A percentile compares a stretch with the other conserved stretches of the same genome.
phyloP scores from a whole-genome alignment of 2,797 vertebrate genomes.

The Falco concolor region DNA sequence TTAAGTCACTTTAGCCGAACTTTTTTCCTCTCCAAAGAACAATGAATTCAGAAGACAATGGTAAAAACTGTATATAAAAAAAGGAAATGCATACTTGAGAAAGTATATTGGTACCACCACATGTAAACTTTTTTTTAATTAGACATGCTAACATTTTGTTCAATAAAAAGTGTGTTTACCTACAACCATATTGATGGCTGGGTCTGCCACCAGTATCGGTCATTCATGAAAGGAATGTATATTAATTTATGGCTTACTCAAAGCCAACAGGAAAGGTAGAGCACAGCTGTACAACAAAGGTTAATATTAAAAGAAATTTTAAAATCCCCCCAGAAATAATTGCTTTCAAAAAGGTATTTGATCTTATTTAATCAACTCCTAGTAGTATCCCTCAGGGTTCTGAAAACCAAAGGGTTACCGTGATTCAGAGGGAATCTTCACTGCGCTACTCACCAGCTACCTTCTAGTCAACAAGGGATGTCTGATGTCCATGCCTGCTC shows the following conservation, averaged over 20 bases:
- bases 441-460: fast-evolving
- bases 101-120: not conserved
- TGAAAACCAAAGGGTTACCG: not conserved
- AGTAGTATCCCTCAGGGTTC: not conserved
- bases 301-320: not conserved
- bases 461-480: fast-evolving
- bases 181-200: not conserved
- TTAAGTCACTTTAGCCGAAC: not conserved
- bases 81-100: not conserved
- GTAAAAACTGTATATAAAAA: not conserved
- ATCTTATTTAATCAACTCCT: not conserved
- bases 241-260: not conserved
- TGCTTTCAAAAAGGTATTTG: not conserved
- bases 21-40: not conserved
- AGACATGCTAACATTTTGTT: not conserved
- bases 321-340: not conserved
- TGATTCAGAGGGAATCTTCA: not conserved
- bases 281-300: not conserved
- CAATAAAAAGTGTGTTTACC: not conserved
- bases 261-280: not conserved
- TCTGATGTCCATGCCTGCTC: not conserved
- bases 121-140: not conserved
- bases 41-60: not conserved
- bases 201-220: not conserved
- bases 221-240: not conserved